phyloP scores from a whole-genome alignment of 2,797 vertebrate species.

The Scarus forsteni region DNA sequence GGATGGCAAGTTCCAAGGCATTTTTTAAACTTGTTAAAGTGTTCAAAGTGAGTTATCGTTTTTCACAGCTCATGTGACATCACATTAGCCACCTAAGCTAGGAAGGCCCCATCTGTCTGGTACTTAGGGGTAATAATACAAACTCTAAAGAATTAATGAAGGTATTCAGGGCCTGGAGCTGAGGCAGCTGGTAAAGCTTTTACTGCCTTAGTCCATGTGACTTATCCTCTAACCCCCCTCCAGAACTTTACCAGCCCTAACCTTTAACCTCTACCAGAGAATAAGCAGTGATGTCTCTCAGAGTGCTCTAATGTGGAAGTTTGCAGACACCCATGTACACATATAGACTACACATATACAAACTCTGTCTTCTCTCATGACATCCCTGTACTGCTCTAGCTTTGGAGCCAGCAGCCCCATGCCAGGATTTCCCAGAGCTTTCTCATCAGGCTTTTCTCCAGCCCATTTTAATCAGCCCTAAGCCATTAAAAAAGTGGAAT shows the following conservation, averaged over 20 bases:
- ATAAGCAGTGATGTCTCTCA: conserved; percentile 34
- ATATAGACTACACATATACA: not conserved
- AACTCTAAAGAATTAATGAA: conserved; percentile 11
- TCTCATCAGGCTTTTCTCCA: conserved; percentile 35
- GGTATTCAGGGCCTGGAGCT: conserved; percentile 17
- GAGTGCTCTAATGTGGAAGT: conserved; percentile 21
- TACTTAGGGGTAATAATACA: conserved; percentile 13
- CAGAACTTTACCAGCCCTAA: conserved; percentile 33
- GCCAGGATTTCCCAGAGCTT: not conserved
- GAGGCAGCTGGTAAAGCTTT: conserved; percentile 59
- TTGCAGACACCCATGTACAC: conserved; percentile 13
- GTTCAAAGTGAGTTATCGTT: not conserved
- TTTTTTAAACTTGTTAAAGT: too few species aligned
- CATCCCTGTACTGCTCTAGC: not conserved
- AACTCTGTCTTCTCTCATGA: too few species aligned
- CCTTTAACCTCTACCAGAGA: conserved; percentile 47
- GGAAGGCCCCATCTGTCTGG: conserved; percentile 4
- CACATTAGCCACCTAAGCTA: not conserved
- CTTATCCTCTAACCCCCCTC: conserved; percentile 29
- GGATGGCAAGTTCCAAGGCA: not conserved
- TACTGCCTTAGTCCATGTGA: conserved; percentile 28
- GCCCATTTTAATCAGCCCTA: too few species aligned
- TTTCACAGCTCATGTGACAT: not conserved
- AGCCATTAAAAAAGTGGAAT: too few species aligned
- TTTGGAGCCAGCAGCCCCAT: not conserved